Conservation (phyloP, 2,113 vertebrate species). For the Phylloscopus whistleri region DNA sequence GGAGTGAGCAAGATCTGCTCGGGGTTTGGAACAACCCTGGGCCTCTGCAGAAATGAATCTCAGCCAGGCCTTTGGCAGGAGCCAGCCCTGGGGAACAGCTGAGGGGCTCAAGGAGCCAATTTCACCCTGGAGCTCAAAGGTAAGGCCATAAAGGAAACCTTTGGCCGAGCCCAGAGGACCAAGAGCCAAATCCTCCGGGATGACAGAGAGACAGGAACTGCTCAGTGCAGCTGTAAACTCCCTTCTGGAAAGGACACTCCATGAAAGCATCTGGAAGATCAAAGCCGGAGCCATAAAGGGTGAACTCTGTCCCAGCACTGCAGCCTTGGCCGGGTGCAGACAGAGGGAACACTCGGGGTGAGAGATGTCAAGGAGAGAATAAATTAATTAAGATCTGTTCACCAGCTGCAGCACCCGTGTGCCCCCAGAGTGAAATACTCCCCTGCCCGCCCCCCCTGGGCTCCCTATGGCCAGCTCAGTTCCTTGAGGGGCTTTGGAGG, state of each 20-base stretch:
- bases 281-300: not conserved
- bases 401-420: not conserved
- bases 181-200: not conserved
- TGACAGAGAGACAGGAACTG: not conserved
- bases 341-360: not conserved
- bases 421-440: too few species aligned
- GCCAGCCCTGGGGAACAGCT: not conserved
- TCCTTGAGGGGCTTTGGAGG: too few species aligned
- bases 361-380: not conserved
- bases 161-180: not conserved
- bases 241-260: not conserved
- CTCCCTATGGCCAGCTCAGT: too few species aligned
- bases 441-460: too few species aligned
- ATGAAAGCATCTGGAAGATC: not conserved
- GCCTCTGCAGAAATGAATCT: not conserved
- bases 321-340: not conserved
- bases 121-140: not conserved
- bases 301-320: not conserved
- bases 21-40: not conserved
- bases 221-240: not conserved
- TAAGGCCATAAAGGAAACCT: conserved; percentile 27
- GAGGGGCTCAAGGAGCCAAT: not conserved
- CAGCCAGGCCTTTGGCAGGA: not conserved
- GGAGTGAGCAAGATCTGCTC: not conserved
- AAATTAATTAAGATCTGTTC: not conserved